Evolutionary conservation across 2,797 vertebrate genomes (phyloP).

Genomic region (Lutjanus campechanus): DNA sequence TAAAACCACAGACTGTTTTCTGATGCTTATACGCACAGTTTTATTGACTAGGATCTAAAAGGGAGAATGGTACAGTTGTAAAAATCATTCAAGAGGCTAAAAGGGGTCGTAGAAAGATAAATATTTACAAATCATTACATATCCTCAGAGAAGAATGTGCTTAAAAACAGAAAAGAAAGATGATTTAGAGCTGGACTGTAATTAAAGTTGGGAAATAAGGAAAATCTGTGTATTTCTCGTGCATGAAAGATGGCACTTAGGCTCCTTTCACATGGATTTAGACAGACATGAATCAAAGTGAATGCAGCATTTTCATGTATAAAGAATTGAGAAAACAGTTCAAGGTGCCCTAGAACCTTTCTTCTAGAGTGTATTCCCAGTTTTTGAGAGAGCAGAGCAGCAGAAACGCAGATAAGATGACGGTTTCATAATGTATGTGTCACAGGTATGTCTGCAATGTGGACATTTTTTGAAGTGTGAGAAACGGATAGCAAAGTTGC

Average conservation of each 20-base stretch:
- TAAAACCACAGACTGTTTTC: background rate
- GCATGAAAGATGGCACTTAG: constrained; percentile 13
- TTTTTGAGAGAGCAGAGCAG: background rate
- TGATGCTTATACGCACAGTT: background rate
- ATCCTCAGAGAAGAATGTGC: background rate
- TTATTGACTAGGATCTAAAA: background rate
- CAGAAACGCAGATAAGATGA: background rate
- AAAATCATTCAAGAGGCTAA: background rate
- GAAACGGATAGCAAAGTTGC: no score
- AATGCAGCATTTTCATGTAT: background rate
- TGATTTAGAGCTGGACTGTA: background rate
- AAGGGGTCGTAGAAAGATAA: background rate
- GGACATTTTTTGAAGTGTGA: no score
- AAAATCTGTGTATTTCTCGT: constrained; percentile 34
- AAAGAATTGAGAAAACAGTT: background rate
- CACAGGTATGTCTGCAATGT: no score
- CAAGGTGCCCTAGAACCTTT: background rate
- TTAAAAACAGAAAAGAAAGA: background rate
- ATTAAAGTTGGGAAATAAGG: background rate
- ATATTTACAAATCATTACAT: background rate
- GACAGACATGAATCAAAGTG: no score
- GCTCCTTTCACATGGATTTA: no score
- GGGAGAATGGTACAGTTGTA: background rate
- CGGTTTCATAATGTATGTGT: no score
- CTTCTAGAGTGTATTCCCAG: background rate